These are phyloP conservation scores for Bugula neritina DNA, from an alignment of 2,888 invertebrate genomes.

Conservation along the genomic window DNA sequence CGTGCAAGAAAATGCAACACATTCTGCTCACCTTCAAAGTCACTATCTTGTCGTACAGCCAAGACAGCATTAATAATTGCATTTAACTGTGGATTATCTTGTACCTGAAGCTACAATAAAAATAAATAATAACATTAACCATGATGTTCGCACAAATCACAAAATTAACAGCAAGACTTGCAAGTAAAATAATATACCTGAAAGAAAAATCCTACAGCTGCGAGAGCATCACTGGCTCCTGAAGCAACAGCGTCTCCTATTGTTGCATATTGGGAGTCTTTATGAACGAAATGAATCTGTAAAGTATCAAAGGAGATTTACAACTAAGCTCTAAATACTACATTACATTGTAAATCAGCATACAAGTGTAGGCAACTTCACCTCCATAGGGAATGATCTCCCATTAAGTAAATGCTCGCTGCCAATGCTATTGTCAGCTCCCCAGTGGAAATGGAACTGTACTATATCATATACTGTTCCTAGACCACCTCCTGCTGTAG, in stretches of 20 bases:
- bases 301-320: too few relatives aligned
- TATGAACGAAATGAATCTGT: conserved; percentile 18
- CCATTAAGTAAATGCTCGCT: conserved; percentile 12
- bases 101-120: neutral
- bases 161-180: too few relatives aligned
- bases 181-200: too few relatives aligned
- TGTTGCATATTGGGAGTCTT: neutral
- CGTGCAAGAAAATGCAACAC: too few relatives aligned
- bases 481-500: neutral
- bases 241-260: neutral
- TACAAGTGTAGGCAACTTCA: too few relatives aligned
- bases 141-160: too few relatives aligned
- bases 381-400: conserved; percentile 26
- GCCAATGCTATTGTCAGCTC: neutral
- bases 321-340: too few relatives aligned
- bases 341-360: too few relatives aligned
- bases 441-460: conserved; percentile 22
- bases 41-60: neutral
- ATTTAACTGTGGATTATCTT: neutral
- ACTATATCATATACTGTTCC: neutral
- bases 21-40: too few relatives aligned
- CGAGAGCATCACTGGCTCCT: neutral
- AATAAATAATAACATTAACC: too few relatives aligned
- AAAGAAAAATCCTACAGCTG: conserved; percentile 21
- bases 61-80: neutral